Conservation (phyloP, 2,888 invertebrate species). For the Protophormia terraenovae region DNA sequence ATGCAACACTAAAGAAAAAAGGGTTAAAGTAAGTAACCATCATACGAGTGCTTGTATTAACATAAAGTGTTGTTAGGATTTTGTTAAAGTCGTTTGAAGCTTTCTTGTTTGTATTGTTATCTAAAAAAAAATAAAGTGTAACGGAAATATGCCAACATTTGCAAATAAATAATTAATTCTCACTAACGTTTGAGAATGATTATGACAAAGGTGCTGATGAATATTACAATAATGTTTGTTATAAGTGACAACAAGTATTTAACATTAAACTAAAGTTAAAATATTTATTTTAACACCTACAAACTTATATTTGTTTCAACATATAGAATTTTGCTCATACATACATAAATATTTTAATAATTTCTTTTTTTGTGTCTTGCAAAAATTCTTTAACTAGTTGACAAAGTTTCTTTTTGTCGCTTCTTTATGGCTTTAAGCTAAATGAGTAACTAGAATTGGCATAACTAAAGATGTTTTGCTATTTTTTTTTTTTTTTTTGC, state of each 20-base stretch:
- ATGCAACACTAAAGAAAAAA: neutral
- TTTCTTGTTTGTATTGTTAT: neutral
- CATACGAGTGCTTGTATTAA: neutral
- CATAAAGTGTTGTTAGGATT: too few relatives aligned
- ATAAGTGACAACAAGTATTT: constrained; percentile 24
- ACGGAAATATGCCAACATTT: constrained; percentile 34
- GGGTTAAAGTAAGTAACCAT: neutral
- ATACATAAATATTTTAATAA: constrained; percentile 17
- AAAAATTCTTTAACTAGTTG: constrained; percentile 25
- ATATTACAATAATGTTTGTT: neutral
- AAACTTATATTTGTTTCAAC: neutral
- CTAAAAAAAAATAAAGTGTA: neutral
- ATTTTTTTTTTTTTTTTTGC: neutral
- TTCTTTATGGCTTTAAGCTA: neutral
- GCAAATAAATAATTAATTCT: constrained; percentile 12
- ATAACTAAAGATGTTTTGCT: constrained; percentile 17
- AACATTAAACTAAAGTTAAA: neutral
- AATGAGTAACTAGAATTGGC: neutral
- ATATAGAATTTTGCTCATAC: neutral
- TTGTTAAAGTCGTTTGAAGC: neutral
- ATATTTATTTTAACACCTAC: neutral
- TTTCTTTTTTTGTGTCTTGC: neutral
- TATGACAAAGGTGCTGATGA: neutral
- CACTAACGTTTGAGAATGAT: neutral
- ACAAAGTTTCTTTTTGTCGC: neutral